A percentile compares a stretch with the other conserved stretches of the same genome.
phyloP scores from a whole-genome alignment of 2,113 vertebrate genomes.

The Panthera tigris region DNA sequence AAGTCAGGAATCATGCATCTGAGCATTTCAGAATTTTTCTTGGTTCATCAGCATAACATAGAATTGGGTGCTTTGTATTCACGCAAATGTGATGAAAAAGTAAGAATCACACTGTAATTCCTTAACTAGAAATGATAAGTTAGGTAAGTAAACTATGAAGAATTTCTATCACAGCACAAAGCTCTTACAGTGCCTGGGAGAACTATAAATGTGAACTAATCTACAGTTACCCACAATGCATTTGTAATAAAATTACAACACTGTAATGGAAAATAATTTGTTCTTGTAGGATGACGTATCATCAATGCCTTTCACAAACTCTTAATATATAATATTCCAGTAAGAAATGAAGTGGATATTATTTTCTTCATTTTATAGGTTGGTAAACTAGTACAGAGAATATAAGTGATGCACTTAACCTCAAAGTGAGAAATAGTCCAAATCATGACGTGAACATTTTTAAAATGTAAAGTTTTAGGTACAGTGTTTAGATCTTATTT shows the following conservation, averaged over 20 bases:
- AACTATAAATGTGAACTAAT: conserved; percentile 15
- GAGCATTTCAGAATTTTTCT: conserved; percentile 6
- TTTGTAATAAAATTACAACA: conserved; percentile 5
- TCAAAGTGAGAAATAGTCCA: background rate
- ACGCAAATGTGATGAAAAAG: background rate
- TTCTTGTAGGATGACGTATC: background rate
- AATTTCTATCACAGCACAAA: background rate
- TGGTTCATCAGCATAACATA: background rate
- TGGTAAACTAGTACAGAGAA: conserved; percentile 21
- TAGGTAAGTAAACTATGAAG: background rate
- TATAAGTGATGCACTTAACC: background rate
- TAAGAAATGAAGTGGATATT: background rate
- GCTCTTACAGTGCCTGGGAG: background rate
- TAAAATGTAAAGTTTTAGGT: background rate
- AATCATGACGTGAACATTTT: background rate
- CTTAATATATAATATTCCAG: background rate
- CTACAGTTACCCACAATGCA: background rate
- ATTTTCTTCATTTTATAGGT: background rate
- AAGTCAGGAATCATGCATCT: background rate
- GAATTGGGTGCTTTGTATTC: background rate
- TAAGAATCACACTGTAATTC: background rate
- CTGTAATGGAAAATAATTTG: conserved; percentile 18
- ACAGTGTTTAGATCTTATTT: background rate
- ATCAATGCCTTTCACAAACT: background rate
- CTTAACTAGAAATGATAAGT: background rate